phyloP scores from a whole-genome alignment of 2,888 invertebrate species.

The Tiliacea citrago region DNA sequence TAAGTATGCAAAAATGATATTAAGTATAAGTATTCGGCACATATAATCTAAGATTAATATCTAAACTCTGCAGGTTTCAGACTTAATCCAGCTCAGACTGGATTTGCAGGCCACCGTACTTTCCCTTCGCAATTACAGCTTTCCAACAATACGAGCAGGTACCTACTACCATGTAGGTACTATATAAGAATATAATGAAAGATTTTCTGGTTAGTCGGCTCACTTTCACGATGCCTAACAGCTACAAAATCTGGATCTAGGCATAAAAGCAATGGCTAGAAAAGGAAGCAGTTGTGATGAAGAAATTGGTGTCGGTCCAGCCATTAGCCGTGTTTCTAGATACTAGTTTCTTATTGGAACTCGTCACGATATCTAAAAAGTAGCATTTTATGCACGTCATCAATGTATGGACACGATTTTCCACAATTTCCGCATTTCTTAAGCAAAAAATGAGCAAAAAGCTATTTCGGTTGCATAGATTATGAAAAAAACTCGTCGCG shows the following conservation, averaged over 20 bases:
- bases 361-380: slow-evolving; percentile 38
- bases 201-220: slow-evolving; percentile 64
- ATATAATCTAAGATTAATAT: not conserved
- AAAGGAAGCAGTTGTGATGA: slow-evolving; percentile 56
- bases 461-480: not conserved
- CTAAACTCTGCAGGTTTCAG: not conserved
- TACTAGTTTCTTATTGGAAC: slow-evolving; percentile 36
- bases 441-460: not conserved
- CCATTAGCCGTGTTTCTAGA: slow-evolving; percentile 41
- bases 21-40: no score
- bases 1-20: no score
- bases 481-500: not conserved
- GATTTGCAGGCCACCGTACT: slow-evolving; percentile 40
- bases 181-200: slow-evolving; percentile 58
- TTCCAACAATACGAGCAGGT: slow-evolving; percentile 62
- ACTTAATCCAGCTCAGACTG: slow-evolving; percentile 12
- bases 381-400: not conserved
- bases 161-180: slow-evolving; percentile 8
- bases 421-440: not conserved
- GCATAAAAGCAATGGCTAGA: slow-evolving; percentile 45
- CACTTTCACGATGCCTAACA: slow-evolving; percentile 69
- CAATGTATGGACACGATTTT: slow-evolving; percentile 13
- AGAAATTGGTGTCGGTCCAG: slow-evolving; percentile 55
- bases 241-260: slow-evolving; percentile 62
- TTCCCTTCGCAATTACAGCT: slow-evolving; percentile 65